Evolutionary conservation across 1,140 invertebrate genomes (phyloP), one percentile per base, ranked within the genome.

Genomic region (Rhagoletis zephyria): DNA sequence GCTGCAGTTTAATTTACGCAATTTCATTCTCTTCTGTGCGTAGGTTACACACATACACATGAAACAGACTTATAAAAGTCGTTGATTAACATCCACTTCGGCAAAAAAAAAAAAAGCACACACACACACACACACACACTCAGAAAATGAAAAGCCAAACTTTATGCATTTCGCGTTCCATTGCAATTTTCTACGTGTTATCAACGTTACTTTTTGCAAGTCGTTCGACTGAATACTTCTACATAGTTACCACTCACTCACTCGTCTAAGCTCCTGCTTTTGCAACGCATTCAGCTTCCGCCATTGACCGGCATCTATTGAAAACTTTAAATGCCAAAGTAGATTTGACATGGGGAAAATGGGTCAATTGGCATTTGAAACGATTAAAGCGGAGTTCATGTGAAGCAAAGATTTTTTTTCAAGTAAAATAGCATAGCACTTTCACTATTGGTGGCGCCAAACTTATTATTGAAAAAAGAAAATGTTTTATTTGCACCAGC

Each of bases 151-250:
- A 56, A 19, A 56, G n/a, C 74, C n/a, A 81, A 81, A 81, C 7
- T 56, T 56, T 77, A 77, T n/a, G n/a, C 74, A 77, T 77, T 77
- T 51, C 40, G 42, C 74, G 48, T 81, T 81, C 48, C 4, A 59
- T 30, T 81, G 74, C 45, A 56, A 81, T 81, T 56, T 81, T 81
- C 74, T 81, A 81, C 48, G 51, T 81, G 48, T 56, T 81, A 42
- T 3, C 48, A 19, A 19, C 7, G 42, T 74, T 48, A 10, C 16
- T 56, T 19, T 56, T n/a, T 56, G 30, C 56, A n/a, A n/a, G n/a
- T n/a, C n/a, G n/a, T n/a, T n/a, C n/a, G n/a, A n/a, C n/a, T n/a
- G n/a, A n/a, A n/a, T n/a, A n/a, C n/a, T n/a, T n/a, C n/a, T n/a
- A n/a, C n/a, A n/a, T n/a, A n/a, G n/a, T n/a, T n/a, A n/a, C n/a